These are phyloP conservation scores for Trachelipus rathkii DNA, from an alignment of 1,140 invertebrate species.

Conservation along the genomic window DNA sequence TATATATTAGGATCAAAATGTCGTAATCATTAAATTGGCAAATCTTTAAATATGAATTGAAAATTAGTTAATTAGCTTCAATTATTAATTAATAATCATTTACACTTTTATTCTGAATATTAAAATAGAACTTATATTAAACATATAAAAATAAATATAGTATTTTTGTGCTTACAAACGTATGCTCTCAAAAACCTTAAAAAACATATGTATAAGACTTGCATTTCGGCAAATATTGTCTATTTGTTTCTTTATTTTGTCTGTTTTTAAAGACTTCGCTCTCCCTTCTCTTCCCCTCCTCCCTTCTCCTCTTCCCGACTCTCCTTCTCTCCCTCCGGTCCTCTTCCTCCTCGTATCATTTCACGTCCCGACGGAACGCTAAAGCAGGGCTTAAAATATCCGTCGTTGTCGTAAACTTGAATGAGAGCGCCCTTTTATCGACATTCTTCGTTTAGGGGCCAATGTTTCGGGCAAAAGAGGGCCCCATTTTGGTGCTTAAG, in stretches of 20 bases:
- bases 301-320: not conserved
- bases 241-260: not conserved
- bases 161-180: too few relatives aligned
- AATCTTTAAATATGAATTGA: too few relatives aligned
- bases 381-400: constrained; percentile 1
- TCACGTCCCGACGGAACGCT: not conserved
- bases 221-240: not conserved
- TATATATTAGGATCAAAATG: too few relatives aligned
- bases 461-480: constrained; percentile 8
- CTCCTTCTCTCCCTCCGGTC: not conserved
- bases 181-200: too few relatives aligned
- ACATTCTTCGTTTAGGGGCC: not conserved
- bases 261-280: not conserved
- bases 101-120: too few relatives aligned
- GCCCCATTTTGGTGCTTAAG: constrained; percentile 2
- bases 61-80: too few relatives aligned
- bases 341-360: not conserved
- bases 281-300: not conserved
- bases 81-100: too few relatives aligned
- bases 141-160: too few relatives aligned
- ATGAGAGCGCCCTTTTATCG: not conserved
- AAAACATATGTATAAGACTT: too few relatives aligned
- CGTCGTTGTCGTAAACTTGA: constrained; percentile 6
- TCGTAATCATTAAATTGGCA: too few relatives aligned
- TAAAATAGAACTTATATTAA: too few relatives aligned